Conservation (phyloP, 1,140 invertebrate genomes). For the Musca domestica region DNA sequence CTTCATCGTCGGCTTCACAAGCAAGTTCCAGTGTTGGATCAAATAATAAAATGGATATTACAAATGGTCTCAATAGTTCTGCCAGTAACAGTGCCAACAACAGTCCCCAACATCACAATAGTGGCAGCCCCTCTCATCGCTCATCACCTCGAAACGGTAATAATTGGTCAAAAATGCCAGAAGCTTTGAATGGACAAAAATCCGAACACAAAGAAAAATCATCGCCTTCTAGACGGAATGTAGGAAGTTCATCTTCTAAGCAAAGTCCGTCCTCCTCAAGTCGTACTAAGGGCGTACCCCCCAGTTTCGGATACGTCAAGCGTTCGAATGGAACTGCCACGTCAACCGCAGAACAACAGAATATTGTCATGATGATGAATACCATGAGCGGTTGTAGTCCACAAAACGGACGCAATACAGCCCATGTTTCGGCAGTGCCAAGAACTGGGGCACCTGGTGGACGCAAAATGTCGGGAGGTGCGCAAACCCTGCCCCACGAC, state of each 20-base stretch:
- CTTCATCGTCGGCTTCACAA: slow-evolving; percentile 46
- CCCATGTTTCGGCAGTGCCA: slow-evolving; percentile 79
- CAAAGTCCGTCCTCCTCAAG: slow-evolving; percentile 55
- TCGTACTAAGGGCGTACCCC: slow-evolving; percentile 67
- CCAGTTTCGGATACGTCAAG: slow-evolving; percentile 81
- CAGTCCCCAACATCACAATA: slow-evolving; percentile 43
- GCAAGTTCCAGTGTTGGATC: slow-evolving; percentile 44
- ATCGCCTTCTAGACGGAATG: slow-evolving; percentile 46
- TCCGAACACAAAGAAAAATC: slow-evolving; percentile 45
- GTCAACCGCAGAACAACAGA: slow-evolving; percentile 58
- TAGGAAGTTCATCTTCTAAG: slow-evolving; percentile 55
- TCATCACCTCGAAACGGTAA: slow-evolving; percentile 49
- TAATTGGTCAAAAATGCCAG: slow-evolving; percentile 52
- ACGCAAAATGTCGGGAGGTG: slow-evolving; percentile 83
- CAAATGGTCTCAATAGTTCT: slow-evolving; percentile 26
- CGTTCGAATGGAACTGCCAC: slow-evolving; percentile 62
- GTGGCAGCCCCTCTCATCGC: slow-evolving; percentile 23
- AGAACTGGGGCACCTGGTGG: slow-evolving; percentile 65
- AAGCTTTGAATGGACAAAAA: slow-evolving; percentile 49
- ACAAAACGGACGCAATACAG: slow-evolving; percentile 61
- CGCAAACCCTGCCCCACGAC: slow-evolving; percentile 81
- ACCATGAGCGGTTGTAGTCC: slow-evolving; percentile 49
- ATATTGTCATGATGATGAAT: slow-evolving; percentile 49
- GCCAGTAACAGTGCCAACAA: slow-evolving; percentile 22
- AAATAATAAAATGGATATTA: slow-evolving; percentile 38